phyloP scores from a whole-genome alignment of 2,888 invertebrate species.

The Drosophila siamana region DNA sequence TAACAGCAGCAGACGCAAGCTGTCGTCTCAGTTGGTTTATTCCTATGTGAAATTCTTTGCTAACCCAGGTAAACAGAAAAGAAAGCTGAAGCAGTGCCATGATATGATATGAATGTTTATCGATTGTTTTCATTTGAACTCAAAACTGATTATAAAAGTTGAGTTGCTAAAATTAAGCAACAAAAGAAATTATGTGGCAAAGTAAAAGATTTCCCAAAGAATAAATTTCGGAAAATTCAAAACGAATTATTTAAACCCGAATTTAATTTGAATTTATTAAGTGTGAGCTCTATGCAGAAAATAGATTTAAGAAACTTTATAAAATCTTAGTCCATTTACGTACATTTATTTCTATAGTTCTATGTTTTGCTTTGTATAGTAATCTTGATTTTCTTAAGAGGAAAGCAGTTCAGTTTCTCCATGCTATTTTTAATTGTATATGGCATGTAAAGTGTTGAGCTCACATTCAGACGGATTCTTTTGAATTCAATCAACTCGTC shows the following conservation, averaged over 20 bases:
- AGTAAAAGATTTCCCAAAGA: neutral
- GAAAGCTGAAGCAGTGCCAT: slow-evolving; percentile 29
- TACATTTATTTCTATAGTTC: too few species aligned
- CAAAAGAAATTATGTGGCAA: neutral
- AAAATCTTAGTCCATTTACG: too few species aligned
- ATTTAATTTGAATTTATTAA: too few species aligned
- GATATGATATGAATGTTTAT: neutral
- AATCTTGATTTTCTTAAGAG: too few species aligned
- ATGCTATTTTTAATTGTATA: too few species aligned
- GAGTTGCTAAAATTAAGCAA: neutral
- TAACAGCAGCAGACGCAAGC: slow-evolving; percentile 23
- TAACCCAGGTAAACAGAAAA: slow-evolving; percentile 26
- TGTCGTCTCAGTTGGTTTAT: slow-evolving; percentile 45
- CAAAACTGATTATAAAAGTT: neutral
- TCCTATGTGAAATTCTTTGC: slow-evolving; percentile 50
- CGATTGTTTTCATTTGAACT: neutral
- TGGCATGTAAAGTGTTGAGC: neutral
- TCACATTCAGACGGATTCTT: neutral
- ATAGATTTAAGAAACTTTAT: too few species aligned
- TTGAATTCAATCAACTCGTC: neutral
- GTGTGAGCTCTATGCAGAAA: too few species aligned
- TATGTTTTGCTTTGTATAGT: too few species aligned
- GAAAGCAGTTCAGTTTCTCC: too few species aligned
- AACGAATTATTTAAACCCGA: neutral
- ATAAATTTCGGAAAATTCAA: neutral